Percentiles rank a stretch among this genome's conserved stretches.
These are phyloP conservation scores for Polymixis flavicincta DNA, from an alignment of 2,888 invertebrate species.

Conservation along the genomic window DNA sequence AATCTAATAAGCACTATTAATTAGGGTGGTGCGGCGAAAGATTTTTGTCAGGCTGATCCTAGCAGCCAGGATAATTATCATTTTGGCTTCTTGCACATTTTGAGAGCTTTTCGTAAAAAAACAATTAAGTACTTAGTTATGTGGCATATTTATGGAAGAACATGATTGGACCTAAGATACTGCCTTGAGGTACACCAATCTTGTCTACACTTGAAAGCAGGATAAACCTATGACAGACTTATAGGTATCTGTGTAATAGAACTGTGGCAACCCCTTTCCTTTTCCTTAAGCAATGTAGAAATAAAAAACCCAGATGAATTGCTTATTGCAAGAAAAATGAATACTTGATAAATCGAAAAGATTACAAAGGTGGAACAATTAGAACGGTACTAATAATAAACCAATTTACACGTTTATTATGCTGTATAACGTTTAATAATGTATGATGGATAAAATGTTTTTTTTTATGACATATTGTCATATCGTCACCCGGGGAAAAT, in stretches of 20 bases:
- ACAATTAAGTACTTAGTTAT: too few relatives aligned
- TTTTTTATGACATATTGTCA: conserved; percentile 29
- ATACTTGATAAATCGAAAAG: conserved; percentile 5
- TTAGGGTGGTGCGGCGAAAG: background rate
- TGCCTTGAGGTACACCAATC: conserved; percentile 23
- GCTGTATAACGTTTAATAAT: too few relatives aligned
- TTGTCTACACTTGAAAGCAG: conserved; percentile 1
- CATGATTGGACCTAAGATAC: background rate
- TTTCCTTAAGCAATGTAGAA: conserved; percentile 5
- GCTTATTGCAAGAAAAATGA: background rate
- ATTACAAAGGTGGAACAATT: too few relatives aligned
- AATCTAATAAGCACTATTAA: background rate
- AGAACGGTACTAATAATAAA: background rate
- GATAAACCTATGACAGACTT: background rate
- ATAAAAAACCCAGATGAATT: conserved; percentile 18
- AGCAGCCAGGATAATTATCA: background rate
- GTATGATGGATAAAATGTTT: background rate
- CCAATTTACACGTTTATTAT: background rate
- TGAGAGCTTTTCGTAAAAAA: too few relatives aligned
- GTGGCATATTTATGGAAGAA: background rate
- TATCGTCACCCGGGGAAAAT: conserved; percentile 46
- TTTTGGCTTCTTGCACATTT: too few relatives aligned
- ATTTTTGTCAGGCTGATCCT: background rate
- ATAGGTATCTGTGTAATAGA: background rate
- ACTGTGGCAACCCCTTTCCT: conserved; percentile 3